A percentile compares a stretch with the other conserved stretches of the same genome.
phyloP scores from a whole-genome alignment of 2,797 vertebrate species.

The Manis javanica region DNA sequence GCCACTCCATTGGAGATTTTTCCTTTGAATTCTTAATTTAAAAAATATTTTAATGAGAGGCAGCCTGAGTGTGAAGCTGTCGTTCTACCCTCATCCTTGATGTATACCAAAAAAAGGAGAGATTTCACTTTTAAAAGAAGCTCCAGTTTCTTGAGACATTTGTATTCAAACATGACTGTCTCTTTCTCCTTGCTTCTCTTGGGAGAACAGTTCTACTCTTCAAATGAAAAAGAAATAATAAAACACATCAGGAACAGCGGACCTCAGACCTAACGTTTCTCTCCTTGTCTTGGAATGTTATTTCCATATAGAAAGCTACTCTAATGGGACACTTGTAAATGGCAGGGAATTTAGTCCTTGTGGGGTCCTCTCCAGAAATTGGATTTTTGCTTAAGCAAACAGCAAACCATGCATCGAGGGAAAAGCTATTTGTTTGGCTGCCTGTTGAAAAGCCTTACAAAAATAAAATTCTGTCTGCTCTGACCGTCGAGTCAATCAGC shows the following conservation, averaged over 20 bases:
- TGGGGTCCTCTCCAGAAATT: conserved; percentile 90
- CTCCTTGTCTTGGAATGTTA: conserved; percentile 87
- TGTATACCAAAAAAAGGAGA: conserved; percentile 52
- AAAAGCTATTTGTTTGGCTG: conserved; percentile 88
- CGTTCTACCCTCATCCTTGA: conserved; percentile 80
- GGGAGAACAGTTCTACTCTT: conserved; percentile 83
- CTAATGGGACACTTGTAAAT: conserved; percentile 89
- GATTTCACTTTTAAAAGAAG: conserved; percentile 86
- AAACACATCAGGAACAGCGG: conserved; percentile 85
- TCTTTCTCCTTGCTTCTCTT: conserved; percentile 80
- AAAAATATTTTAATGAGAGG: conserved; percentile 81
- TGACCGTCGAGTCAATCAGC: conserved; percentile 77
- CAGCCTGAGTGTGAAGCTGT: conserved; percentile 79
- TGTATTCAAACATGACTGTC: conserved; percentile 86
- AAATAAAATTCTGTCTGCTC: conserved; percentile 83
- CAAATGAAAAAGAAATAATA: conserved; percentile 88
- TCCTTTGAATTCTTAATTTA: conserved; percentile 85
- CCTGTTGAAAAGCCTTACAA: conserved; percentile 83
- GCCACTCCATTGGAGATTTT: conserved; percentile 73
- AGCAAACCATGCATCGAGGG: conserved; percentile 85
- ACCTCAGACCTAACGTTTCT: conserved; percentile 85
- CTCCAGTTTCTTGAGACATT: conserved; percentile 83
- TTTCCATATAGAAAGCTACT: conserved; percentile 89
- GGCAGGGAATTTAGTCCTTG: conserved; percentile 86
- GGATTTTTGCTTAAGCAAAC: conserved; percentile 90